These are phyloP conservation scores for Neria commutata DNA, from an alignment of 2,888 invertebrate genomes.

Conservation along the genomic window DNA sequence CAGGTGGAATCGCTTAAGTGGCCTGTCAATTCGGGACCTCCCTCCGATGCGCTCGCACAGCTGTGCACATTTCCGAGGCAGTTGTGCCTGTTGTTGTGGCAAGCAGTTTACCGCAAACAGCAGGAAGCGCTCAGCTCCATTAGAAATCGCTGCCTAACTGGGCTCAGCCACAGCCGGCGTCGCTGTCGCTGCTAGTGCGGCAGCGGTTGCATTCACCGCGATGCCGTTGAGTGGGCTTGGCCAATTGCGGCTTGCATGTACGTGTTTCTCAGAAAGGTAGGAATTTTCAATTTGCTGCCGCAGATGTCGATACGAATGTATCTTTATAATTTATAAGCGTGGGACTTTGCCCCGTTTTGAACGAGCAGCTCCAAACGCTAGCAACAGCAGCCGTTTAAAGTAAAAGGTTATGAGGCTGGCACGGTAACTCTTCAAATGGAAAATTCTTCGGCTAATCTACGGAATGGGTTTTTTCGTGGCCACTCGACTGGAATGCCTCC, in stretches of 20 bases:
- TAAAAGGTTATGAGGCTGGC: constrained; percentile 1
- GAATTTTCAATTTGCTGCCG: constrained; percentile 32
- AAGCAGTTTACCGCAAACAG: constrained; percentile 1
- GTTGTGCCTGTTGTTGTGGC: background rate
- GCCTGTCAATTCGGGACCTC: constrained; percentile 39
- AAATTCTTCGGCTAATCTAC: no score
- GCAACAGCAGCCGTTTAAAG: background rate
- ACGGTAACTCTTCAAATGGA: constrained; percentile 7
- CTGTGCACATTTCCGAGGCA: background rate
- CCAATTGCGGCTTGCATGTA: background rate
- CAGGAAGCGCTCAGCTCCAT: background rate
- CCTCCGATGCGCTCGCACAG: constrained; percentile 9
- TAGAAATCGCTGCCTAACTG: background rate
- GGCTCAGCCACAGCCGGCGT: background rate
- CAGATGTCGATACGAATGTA: constrained; percentile 18
- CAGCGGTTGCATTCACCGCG: background rate
- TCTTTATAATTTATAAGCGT: constrained; percentile 32
- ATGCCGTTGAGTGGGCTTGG: constrained; percentile 13
- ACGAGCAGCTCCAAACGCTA: background rate
- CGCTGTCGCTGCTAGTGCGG: background rate
- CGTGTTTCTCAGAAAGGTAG: constrained; percentile 8
- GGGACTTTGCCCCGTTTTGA: constrained; percentile 25
- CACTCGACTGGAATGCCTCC: no score
- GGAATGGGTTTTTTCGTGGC: no score
- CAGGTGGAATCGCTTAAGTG: constrained; percentile 41